A percentile compares a stretch with the other conserved stretches of the same genome.
phyloP scores from a whole-genome alignment of 2,888 invertebrate genomes.

The Syritta pipiens region DNA sequence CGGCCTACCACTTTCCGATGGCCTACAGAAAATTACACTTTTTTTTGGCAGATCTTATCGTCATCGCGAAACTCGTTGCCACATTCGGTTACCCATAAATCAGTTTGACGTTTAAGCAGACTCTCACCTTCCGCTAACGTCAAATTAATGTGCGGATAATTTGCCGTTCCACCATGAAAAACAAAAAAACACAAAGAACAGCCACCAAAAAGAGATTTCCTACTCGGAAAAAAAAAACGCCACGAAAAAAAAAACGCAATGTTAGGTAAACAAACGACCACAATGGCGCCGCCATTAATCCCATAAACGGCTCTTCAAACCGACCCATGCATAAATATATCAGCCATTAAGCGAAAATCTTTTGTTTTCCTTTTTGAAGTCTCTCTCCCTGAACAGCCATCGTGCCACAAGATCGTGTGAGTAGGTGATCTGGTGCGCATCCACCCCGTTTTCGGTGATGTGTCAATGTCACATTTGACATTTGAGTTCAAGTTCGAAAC shows the following conservation, averaged over 20 bases:
- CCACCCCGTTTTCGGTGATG: conserved; percentile 13
- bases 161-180: conserved; percentile 9
- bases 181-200: neutral
- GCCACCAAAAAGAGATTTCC: neutral
- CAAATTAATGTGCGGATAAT: conserved; percentile 40
- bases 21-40: no score
- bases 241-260: neutral
- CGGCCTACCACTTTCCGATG: no score
- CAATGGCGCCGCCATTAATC: conserved; percentile 31
- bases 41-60: no score
- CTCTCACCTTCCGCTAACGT: conserved; percentile 29
- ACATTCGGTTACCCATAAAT: neutral
- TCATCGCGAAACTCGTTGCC: neutral
- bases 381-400: conserved; percentile 3
- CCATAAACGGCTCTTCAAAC: conserved; percentile 23
- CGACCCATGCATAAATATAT: conserved; percentile 16
- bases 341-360: conserved; percentile 12
- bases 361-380: no score
- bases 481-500: conserved; percentile 65
- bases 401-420: neutral
- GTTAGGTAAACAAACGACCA: conserved; percentile 11
- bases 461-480: conserved; percentile 59
- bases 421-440: conserved; percentile 10
- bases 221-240: neutral
- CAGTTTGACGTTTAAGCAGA: conserved; percentile 38